phyloP scores from a whole-genome alignment of 2,888 invertebrate species.

The Scaeva pyrastri region DNA sequence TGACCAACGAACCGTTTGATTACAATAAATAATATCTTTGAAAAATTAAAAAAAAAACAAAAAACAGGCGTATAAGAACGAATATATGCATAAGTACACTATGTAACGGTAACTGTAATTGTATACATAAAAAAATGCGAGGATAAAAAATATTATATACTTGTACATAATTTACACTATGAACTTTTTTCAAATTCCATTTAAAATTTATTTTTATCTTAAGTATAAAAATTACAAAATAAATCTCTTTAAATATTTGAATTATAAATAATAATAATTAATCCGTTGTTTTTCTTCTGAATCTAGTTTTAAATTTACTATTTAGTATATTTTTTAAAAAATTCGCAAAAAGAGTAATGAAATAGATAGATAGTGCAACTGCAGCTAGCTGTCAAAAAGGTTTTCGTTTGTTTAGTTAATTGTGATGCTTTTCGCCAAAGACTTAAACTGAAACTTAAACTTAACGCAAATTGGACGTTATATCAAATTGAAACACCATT shows the following conservation, averaged over 20 bases:
- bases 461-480: too few relatives aligned
- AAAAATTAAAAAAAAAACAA: background rate
- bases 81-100: background rate
- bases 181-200: slow-evolving; percentile 66
- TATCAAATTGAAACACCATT: too few relatives aligned
- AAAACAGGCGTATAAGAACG: background rate
- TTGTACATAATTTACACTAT: slow-evolving; percentile 63
- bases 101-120: slow-evolving; percentile 31
- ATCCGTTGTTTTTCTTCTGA: background rate
- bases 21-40: background rate
- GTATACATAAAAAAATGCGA: slow-evolving; percentile 18
- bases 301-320: too few relatives aligned
- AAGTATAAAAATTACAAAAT: slow-evolving; percentile 35
- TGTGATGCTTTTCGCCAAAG: too few relatives aligned
- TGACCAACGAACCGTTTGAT: slow-evolving; percentile 50
- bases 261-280: background rate
- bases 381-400: too few relatives aligned
- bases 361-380: too few relatives aligned
- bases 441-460: too few relatives aligned
- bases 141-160: slow-evolving; percentile 9
- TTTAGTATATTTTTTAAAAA: too few relatives aligned
- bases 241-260: slow-evolving; percentile 19
- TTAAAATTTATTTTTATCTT: slow-evolving; percentile 56
- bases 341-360: too few relatives aligned
- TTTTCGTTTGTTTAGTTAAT: too few relatives aligned